Conservation (phyloP, 2,113 vertebrate species). For the Limnothrissa miodon region DNA sequence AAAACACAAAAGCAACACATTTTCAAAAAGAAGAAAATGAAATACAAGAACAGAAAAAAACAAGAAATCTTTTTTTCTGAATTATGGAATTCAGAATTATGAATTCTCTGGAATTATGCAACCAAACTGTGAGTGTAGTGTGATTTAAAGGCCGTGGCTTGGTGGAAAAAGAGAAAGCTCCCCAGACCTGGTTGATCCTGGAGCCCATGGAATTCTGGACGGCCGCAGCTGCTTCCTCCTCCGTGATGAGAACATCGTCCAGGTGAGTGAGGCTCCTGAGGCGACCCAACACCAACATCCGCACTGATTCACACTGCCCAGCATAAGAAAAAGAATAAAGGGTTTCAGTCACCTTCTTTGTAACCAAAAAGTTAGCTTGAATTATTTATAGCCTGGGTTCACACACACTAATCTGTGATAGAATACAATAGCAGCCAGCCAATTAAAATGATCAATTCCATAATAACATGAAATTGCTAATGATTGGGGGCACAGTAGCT, state of each 20-base stretch:
- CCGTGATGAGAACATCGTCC: slow-evolving; percentile 65
- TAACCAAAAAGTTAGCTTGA: neutral
- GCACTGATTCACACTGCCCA: slow-evolving; percentile 66
- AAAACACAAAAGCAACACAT: neutral
- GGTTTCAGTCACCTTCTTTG: neutral
- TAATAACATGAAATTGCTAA: neutral
- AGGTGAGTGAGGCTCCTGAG: slow-evolving; percentile 75
- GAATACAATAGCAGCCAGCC: too few relatives aligned
- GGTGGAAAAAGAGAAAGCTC: neutral
- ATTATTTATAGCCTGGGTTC: too few relatives aligned
- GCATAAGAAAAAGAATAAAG: neutral
- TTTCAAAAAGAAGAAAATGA: neutral
- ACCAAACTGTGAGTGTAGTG: neutral
- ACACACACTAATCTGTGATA: too few relatives aligned
- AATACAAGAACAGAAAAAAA: too few relatives aligned
- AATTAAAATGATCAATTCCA: neutral
- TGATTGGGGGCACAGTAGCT: too few relatives aligned
- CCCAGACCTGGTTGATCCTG: slow-evolving; percentile 74
- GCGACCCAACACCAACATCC: slow-evolving; percentile 65
- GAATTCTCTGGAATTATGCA: neutral
- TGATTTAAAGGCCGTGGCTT: neutral
- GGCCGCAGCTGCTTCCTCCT: slow-evolving; percentile 68
- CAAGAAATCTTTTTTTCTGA: neutral
- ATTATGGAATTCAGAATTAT: too few relatives aligned
- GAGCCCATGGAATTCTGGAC: slow-evolving; percentile 59